Conservation (phyloP, 1,140 invertebrate species). For the Apis florea region DNA sequence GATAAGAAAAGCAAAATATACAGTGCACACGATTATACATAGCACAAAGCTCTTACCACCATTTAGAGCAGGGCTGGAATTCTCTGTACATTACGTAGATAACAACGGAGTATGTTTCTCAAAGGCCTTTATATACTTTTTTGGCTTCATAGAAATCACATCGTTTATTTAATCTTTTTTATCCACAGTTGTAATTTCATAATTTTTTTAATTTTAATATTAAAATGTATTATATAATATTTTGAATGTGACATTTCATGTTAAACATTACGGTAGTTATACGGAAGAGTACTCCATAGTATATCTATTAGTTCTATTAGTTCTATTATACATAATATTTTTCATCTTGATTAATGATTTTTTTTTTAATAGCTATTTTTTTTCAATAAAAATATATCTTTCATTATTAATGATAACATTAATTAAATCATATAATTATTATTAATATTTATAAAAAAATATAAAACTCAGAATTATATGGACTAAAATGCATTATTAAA, state of each 20-base stretch:
- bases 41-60: conserved; percentile 77
- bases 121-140: conserved; percentile 53
- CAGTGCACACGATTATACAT: conserved; percentile 79
- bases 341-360: not conserved
- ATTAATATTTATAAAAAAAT: conserved; percentile 3
- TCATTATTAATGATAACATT: conserved; percentile 6
- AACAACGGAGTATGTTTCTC: conserved; percentile 67
- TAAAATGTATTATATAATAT: conserved; percentile 56
- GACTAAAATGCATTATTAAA: not conserved
- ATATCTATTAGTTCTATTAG: not conserved
- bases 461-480: conserved; percentile 7
- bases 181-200: conserved; percentile 48
- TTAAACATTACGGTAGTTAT: conserved; percentile 68
- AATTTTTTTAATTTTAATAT: conserved; percentile 69
- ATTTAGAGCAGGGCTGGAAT: conserved; percentile 72
- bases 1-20: conserved; percentile 65
- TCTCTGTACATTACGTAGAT: conserved; percentile 68
- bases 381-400: conserved; percentile 30
- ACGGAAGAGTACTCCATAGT: conserved; percentile 62
- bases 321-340: not conserved
- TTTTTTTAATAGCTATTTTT: conserved; percentile 3
- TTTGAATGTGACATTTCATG: conserved; percentile 64
- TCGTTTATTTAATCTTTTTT: conserved; percentile 65
- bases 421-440: conserved; percentile 1
- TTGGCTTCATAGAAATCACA: conserved; percentile 55